Conservation (phyloP, 2,113 vertebrate species). For the Echinops telfairi region DNA sequence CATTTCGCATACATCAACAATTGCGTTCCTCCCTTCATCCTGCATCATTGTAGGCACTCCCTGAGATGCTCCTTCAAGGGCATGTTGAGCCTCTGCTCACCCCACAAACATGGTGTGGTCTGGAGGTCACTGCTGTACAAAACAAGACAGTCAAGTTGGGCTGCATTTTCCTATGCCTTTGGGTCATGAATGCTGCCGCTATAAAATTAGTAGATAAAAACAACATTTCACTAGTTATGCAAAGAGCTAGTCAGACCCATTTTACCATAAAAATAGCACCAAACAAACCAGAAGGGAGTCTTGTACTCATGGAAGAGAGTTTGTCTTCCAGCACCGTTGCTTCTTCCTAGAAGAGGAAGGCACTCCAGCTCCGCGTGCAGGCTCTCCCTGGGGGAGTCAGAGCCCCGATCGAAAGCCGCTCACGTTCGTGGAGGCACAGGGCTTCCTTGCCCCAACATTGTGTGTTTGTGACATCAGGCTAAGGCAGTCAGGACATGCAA, state of each 20-base stretch:
- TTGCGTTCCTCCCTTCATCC: background rate
- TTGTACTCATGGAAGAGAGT: background rate
- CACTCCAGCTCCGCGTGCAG: background rate
- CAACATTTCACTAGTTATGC: conserved; percentile 70
- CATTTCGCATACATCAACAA: too few species aligned
- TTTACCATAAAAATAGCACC: conserved; percentile 65
- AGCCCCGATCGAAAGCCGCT: background rate
- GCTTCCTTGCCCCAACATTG: background rate
- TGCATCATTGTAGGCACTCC: background rate
- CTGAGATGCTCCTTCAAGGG: background rate
- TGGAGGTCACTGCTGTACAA: conserved; percentile 61
- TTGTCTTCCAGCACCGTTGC: background rate
- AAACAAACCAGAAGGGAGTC: conserved; percentile 36
- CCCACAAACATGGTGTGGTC: background rate
- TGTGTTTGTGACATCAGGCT: background rate
- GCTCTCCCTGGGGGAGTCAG: background rate
- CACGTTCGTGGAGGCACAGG: background rate
- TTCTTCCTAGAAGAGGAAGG: background rate
- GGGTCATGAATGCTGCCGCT: conserved; percentile 30
- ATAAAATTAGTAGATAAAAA: conserved; percentile 70
- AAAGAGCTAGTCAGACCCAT: conserved; percentile 7
- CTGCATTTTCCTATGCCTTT: conserved; percentile 63
- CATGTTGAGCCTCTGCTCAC: background rate
- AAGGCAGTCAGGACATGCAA: background rate
- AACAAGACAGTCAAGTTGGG: conserved; percentile 27